Base-by-base conservation (phyloP, 2,113 vertebrate species). In the Paraplagusia blochii region DNA sequence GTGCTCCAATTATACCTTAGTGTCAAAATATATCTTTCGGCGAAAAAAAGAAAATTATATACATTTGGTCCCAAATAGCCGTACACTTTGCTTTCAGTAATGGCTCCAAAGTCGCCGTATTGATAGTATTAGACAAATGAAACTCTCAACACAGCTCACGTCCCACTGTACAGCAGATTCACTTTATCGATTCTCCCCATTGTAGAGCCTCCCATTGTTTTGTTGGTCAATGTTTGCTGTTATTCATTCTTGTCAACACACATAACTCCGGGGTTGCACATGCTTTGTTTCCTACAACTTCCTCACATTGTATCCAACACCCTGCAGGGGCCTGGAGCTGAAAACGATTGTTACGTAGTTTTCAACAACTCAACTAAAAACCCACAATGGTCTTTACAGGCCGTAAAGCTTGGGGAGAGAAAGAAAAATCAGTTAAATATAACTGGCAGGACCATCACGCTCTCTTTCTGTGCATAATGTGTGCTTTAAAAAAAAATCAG, bases 371-470 rank as follows among this genome's bases (percentile, higher is more conserved):
- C 73, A 53, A 63, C 54, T 44, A 69, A 64, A 65, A 61, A n/a
- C n/a, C 67, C 18, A 56, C 82, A 85, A 87, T 86, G 77, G 86
- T 75, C 81, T 73, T 55, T 46, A 19, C 55, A 43, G 72, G 79
- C 62, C 63, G 39, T 63, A 63, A 76, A 74, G 79, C 51, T 29
- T 58, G 74, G 76, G 44, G 8, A 59, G 58, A 58, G 51, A 52
- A 58, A 66, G 61, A 58, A 46, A 52, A 66, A 55, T 79, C 58
- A 34, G 72, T 72, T 84, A 79, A 75, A 80, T 83, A 82, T 76
- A 85, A 73, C 66, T 61, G 38, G 2, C 57, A 56, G 15, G 18
- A 52, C 29, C 47, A 49, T 59, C 11, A 11, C 15, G 44, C 52
- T 40, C 52, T 44, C 17, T 68, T 72, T 55, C 63, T 58, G n/a